Evolutionary conservation across 37 sponge, comb jelly and placozoan genomes (phyloP), one percentile per base, ranked within the genome.

Genomic region (Chondrilla cf. caribensis): DNA sequence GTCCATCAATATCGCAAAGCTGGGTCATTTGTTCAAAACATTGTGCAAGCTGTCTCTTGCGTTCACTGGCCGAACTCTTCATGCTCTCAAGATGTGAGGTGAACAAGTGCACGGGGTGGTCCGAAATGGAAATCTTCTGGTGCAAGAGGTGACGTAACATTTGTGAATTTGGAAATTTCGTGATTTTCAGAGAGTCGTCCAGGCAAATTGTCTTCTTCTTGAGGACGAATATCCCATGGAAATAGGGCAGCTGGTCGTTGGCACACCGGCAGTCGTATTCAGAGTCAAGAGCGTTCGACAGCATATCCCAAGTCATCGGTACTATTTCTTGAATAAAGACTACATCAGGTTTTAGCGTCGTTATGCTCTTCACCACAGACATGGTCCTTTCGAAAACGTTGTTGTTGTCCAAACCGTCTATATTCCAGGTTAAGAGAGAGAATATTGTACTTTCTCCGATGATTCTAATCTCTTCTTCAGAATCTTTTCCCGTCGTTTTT

Each of bases 11-110:
- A 1, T 7, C 29, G 58, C 42, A 43, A 43, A 80, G 81, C n/a
- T 47, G 26, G 22, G 3, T 26, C 70, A 88, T 85, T 0, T 58
- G 33, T 14, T 78, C 88, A 41, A 87, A 62, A 15, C 37, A 32
- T 38, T 81, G 42, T 15, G 19, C 9, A 17, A 91, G 80, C 65
- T 91, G 92, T 15, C 32, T 37, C 75, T 82, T 91, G 38, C 92
- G 60, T 59, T 87, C 88, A 0, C 26, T 32, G 2, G 76, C 72
- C 26, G 62, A 71, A 42, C 84, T 81, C 73, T 81, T 72, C 67
- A 83, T 87, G 78, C 94, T 93, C 79, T 93, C 94, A 24, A 93
- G 81, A 78, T 93, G 94, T 26, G 88, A 83, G 7, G 94, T 90
- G 40, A 89, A 33, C 19, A 93, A 41, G 14, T 81, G 66, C 2